Evolutionary conservation across 1,140 invertebrate genomes (phyloP), one percentile per base, ranked within the genome.

Genomic region (Theocolax elegans): DNA sequence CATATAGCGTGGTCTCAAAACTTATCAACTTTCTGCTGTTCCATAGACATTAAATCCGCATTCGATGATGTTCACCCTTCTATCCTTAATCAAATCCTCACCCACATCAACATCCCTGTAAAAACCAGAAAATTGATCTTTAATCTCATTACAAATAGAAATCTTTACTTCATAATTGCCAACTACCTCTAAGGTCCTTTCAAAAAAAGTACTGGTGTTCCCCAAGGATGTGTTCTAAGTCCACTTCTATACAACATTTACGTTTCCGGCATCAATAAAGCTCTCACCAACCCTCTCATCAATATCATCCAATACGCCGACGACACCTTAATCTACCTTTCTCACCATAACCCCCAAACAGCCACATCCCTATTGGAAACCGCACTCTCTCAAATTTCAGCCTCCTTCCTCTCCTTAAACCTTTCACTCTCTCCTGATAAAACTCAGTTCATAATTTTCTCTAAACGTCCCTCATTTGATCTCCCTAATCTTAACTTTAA

Each of bases 191-290:
- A 59, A 3, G 67, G 54, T 13, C 42, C 51, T 2, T 56, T 46
- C 38, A 2, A n/a, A 17, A 62, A 53, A 40, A 12, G 7, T 1
- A 71, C 54, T 35, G 72, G 68, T 1, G 25, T 73, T 27, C 67
- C 71, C 0, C 74, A 75, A 54, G 72, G 69, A 1, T 58, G 63
- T 40, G 63, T 72, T 0, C 25, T 76, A 8, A 73, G 69, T 40
- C 72, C 74, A 0, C 25, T 72, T 8, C 25, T 76, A 17, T 76
- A 72, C 23, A 72, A 65, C 17, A 42, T 72, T 1, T 76, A 74
- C 49, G 12, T 71, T 6, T 15, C 3, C 3, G 3, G 3, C 40
- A 7, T 44, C 9, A 44, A 44, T 9, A 44, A n/a, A 44, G 15
- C 15, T 35, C 31, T 35, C 31, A 4, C 31, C 31, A 35, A 35